These are phyloP conservation scores for Drosophila sturtevanti DNA, from an alignment of 1,140 invertebrate genomes.

Conservation along the genomic window DNA sequence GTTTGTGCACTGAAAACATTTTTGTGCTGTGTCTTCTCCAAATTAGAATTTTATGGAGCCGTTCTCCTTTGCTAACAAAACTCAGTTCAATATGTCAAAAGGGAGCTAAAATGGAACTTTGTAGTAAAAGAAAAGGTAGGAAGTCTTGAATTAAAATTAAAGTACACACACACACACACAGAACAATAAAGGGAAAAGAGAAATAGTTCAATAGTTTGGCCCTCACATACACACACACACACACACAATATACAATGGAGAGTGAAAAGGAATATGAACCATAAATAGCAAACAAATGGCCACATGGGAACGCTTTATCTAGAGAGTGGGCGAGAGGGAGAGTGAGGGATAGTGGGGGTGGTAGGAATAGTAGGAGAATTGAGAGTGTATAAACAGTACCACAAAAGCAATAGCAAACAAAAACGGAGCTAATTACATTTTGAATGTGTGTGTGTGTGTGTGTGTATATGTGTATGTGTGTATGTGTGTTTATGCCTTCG, in stretches of 20 bases:
- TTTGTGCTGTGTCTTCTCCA: neutral
- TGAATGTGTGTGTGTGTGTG: constrained; percentile 18
- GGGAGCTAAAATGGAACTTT: neutral
- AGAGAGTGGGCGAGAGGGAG: neutral
- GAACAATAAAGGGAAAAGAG: neutral
- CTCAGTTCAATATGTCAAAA: neutral
- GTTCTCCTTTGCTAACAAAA: neutral
- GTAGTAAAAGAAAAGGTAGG: neutral
- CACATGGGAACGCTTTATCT: constrained; percentile 50
- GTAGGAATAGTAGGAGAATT: no score
- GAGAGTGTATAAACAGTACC: constrained; percentile 36
- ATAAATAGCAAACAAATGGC: constrained; percentile 55
- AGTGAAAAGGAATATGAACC: constrained; percentile 27
- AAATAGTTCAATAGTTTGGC: constrained; percentile 21
- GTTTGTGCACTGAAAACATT: no score
- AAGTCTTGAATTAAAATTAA: constrained; percentile 20
- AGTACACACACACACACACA: constrained; percentile 9
- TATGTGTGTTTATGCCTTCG: neutral
- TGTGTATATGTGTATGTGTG: neutral
- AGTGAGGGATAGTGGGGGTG: no score
- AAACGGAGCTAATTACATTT: constrained; percentile 55
- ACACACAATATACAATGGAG: constrained; percentile 31
- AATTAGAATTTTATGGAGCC: no score
- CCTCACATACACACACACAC: constrained; percentile 5
- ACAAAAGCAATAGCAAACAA: constrained; percentile 53